A percentile compares a stretch with the other conserved stretches of the same genome.
phyloP scores from a whole-genome alignment of 2,113 vertebrate genomes.

The Tetrax tetrax region DNA sequence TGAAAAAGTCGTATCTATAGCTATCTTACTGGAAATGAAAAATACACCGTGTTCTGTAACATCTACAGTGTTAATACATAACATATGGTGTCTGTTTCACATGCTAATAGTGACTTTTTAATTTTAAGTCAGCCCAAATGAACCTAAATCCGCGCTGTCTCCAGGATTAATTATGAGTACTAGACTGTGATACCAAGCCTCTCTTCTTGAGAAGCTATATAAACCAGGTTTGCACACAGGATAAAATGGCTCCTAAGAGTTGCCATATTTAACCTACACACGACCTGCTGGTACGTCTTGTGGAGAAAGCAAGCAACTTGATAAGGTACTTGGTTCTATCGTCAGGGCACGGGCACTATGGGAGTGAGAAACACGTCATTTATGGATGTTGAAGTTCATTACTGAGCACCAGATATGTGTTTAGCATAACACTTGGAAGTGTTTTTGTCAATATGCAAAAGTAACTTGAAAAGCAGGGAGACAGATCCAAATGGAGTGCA shows the following conservation, averaged over 20 bases:
- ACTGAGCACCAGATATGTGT: background rate
- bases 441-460: background rate
- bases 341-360: background rate
- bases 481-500: accelerated
- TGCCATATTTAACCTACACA: slow-evolving; percentile 16
- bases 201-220: slow-evolving; percentile 75
- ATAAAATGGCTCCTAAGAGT: slow-evolving; percentile 68
- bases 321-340: background rate
- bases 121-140: slow-evolving; percentile 79
- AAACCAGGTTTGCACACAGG: slow-evolving; percentile 72
- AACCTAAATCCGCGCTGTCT: slow-evolving; percentile 78
- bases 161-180: slow-evolving; percentile 81
- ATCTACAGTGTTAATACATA: slow-evolving; percentile 51
- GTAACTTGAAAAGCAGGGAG: background rate
- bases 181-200: slow-evolving; percentile 75
- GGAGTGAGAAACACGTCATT: background rate
- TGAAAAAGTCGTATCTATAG: background rate
- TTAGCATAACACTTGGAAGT: background rate
- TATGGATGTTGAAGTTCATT: background rate
- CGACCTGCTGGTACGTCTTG: background rate
- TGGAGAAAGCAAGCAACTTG: background rate
- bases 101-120: slow-evolving; percentile 79
- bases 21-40: background rate
- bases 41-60: slow-evolving; percentile 8
- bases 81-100: slow-evolving; percentile 79